A percentile compares a stretch with the other conserved stretches of the same genome.
These are phyloP conservation scores for Oscheius sp. DNA, from an alignment of 1,140 invertebrate genomes.

Conservation along the genomic window DNA sequence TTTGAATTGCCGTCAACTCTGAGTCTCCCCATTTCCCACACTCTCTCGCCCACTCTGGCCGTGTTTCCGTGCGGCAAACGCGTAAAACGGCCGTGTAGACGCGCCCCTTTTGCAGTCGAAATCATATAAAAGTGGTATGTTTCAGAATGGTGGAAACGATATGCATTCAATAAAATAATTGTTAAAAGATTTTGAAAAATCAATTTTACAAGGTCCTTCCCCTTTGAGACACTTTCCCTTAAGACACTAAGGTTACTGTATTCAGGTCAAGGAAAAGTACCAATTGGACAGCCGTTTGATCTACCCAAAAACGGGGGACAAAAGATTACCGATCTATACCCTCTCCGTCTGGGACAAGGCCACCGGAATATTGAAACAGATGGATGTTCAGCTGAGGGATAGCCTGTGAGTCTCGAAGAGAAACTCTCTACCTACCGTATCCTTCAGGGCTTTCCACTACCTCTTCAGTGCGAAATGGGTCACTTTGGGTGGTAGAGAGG, in stretches of 20 bases:
- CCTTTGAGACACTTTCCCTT: neutral
- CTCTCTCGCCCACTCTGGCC: no score
- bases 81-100: no score
- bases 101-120: no score
- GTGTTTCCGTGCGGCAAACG: no score
- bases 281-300: constrained; percentile 30
- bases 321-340: constrained; percentile 26
- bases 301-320: constrained; percentile 51
- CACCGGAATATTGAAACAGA: constrained; percentile 7
- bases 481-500: constrained; percentile 38
- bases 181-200: no score
- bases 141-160: no score
- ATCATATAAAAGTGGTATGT: no score
- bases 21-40: no score
- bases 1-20: no score
- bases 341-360: constrained; percentile 39
- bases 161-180: no score
- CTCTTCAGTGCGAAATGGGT: constrained; percentile 52
- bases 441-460: constrained; percentile 37
- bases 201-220: no score
- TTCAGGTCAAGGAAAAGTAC: neutral
- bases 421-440: constrained; percentile 9
- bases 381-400: constrained; percentile 41
- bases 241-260: neutral
- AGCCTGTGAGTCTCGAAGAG: constrained; percentile 27